Evolutionary conservation across 2,797 vertebrate species (phyloP).

Genomic region (Capromys pilorides): DNA sequence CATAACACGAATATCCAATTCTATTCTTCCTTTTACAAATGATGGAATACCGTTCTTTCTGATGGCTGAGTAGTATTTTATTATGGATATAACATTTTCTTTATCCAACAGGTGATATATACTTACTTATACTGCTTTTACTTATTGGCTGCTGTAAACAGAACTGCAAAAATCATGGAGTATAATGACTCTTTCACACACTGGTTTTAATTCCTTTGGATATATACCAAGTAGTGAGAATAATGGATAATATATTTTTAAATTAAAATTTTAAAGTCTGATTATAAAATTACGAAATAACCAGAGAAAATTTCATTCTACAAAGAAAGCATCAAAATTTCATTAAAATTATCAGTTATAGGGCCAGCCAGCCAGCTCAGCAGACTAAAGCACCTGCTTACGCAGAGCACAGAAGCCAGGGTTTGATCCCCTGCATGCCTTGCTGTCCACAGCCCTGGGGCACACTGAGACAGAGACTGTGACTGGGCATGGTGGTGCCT

Average conservation of each 20-base stretch:
- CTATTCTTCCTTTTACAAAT: not conserved
- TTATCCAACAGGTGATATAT: not conserved
- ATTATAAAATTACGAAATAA: slow-evolving; percentile 21
- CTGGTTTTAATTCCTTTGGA: not conserved
- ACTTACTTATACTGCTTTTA: not conserved
- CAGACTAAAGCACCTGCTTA: no score
- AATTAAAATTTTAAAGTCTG: slow-evolving; percentile 20
- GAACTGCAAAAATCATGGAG: not conserved
- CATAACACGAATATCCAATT: not conserved
- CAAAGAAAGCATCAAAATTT: slow-evolving; percentile 38
- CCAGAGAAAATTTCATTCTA: slow-evolving; percentile 14
- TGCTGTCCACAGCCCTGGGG: no score
- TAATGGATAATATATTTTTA: not conserved
- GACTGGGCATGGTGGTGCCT: no score
- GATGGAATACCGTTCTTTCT: not conserved
- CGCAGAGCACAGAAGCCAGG: no score
- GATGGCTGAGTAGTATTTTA: not conserved
- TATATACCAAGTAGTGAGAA: not conserved
- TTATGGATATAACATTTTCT: not conserved
- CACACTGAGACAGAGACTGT: no score
- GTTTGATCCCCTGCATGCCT: no score
- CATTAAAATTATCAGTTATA: not conserved
- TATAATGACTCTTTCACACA: not conserved
- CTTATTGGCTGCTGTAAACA: not conserved
- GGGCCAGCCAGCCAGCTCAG: no score